These are phyloP conservation scores for Lepilemur septentrionalis DNA, from an alignment of 2,797 vertebrate species.

Conservation along the genomic window DNA sequence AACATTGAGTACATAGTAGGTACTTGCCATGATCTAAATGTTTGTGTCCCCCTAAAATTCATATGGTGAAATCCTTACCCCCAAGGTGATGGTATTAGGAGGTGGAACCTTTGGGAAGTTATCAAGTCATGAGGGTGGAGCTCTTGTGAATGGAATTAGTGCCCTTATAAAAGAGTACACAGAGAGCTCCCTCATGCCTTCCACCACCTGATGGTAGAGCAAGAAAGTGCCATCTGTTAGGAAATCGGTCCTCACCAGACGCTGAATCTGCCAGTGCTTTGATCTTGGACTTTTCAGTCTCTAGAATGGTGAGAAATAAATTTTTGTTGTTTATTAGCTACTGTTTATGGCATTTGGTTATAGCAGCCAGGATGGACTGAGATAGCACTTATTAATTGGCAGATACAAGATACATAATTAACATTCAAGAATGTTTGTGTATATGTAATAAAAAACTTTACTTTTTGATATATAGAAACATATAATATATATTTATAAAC, in stretches of 20 bases:
- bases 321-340: background rate
- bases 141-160: background rate
- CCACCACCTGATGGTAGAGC: background rate
- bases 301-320: background rate
- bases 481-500: background rate
- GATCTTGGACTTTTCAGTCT: background rate
- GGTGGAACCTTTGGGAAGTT: background rate
- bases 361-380: background rate
- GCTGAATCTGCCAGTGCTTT: background rate
- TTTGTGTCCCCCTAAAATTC: background rate
- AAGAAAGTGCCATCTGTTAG: background rate
- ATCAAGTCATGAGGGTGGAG: background rate
- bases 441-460: background rate
- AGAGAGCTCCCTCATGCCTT: background rate
- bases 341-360: background rate
- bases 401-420: background rate
- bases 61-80: background rate
- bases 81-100: background rate
- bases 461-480: background rate
- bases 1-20: background rate
- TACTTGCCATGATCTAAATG: background rate
- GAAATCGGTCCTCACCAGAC: background rate
- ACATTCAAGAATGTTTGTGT: background rate
- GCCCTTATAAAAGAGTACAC: background rate
- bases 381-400: background rate